Base-by-base conservation (phyloP, 2,113 vertebrate species). In the Promerops cafer region DNA sequence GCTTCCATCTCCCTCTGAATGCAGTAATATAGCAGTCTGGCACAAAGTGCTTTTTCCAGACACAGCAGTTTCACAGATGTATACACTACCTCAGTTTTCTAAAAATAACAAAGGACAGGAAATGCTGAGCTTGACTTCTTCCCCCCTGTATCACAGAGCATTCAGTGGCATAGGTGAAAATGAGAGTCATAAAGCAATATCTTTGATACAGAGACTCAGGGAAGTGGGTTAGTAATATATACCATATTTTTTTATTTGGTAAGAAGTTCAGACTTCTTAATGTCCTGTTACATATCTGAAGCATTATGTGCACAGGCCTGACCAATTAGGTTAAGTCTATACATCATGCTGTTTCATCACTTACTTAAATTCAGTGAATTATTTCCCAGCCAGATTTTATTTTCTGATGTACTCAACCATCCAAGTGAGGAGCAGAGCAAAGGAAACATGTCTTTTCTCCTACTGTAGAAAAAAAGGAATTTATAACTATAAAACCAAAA, bases 341-440 rank as follows among this genome's bases (percentile, higher is more conserved):
- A 95, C 60, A 93, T 95, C 89, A 95, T 63, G 56, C 60, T 93
- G 74, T 95, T 97, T 95, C 91, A 91, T 85, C 95, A 95, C 87
- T 94, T 83, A 92, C 89, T 95, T 95, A 87, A 90, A 92, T 49
- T 35, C 71, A 24, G 78, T 94, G 79, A 95, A 84, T 95, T 96
- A 94, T 96, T 96, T 96, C 87, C 60, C 80, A 93, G 74, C 1
- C 68, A 95, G 85, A 87, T 90, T 95, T 91, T 93, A 65, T 78
- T 95, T 95, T 97, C 96, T 96, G 68, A 90, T 49, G 60, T 72
- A 83, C 31, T 69, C 57, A 82, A 22, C 63, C 66, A 91, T 89
- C 60, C 77, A 40, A 65, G 42, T 61, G 74, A 93, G 49, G 49
- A 66, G 33, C 54, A 80, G 76, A 94, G 42, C 47, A 70, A 64